Conservation (phyloP, 2,888 invertebrate genomes). For the Campopleginae sp. region DNA sequence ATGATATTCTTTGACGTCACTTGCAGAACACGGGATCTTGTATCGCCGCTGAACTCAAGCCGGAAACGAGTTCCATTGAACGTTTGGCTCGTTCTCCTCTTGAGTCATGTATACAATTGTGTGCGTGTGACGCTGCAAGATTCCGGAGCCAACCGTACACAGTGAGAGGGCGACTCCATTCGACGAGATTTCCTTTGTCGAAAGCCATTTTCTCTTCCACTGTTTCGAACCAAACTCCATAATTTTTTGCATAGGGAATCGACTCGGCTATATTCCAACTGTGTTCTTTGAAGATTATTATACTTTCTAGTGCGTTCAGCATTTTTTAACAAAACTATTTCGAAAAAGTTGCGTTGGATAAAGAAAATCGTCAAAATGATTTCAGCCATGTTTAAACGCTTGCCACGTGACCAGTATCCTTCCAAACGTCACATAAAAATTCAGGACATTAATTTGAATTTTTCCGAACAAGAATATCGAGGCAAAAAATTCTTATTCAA, state of each 20-base stretch:
- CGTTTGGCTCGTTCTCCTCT: conserved; percentile 35
- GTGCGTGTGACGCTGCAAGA: conserved; percentile 13
- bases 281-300: conserved; percentile 1
- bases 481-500: too few relatives aligned
- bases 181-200: conserved; percentile 52
- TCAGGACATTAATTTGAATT: too few relatives aligned
- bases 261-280: conserved; percentile 5
- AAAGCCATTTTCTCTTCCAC: conserved; percentile 7
- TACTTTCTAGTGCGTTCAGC: neutral
- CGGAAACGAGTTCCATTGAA: conserved; percentile 46
- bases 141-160: neutral
- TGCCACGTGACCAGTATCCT: too few relatives aligned
- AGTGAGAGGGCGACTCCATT: conserved; percentile 19
- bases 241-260: conserved; percentile 15
- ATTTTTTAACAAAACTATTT: neutral
- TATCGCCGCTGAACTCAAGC: conserved; percentile 10
- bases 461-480: too few relatives aligned
- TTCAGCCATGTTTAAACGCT: too few relatives aligned
- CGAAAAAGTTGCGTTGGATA: too few relatives aligned
- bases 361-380: too few relatives aligned
- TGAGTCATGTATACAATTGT: conserved; percentile 19
- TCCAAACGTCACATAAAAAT: too few relatives aligned
- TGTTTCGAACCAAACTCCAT: conserved; percentile 11
- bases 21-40: conserved; percentile 28
- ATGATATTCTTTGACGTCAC: conserved; percentile 43